Conservation (phyloP, 1,140 invertebrate genomes). For the Cydia pomonella region DNA sequence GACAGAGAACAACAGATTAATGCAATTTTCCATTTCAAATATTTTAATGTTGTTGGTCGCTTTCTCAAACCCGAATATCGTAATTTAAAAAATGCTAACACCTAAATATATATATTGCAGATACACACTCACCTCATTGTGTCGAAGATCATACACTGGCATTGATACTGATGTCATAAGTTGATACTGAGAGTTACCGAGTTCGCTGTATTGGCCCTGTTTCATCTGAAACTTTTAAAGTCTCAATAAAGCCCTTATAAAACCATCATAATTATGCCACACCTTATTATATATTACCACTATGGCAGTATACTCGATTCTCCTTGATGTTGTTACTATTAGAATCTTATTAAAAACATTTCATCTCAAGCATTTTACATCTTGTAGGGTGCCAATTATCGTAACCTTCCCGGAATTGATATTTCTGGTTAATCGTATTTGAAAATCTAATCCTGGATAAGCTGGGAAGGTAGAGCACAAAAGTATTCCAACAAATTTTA, state of each 20-base stretch:
- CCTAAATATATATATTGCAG: neutral
- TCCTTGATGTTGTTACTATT: no score
- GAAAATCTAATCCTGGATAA: no score
- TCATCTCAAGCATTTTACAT: no score
- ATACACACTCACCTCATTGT: conserved; percentile 85
- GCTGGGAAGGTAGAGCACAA: neutral
- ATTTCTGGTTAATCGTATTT: no score
- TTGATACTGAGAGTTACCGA: conserved; percentile 83
- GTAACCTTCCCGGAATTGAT: no score
- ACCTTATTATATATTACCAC: no score
- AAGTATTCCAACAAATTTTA: neutral
- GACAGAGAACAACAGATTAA: conserved; percentile 22
- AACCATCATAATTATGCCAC: neutral
- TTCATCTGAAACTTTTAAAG: conserved; percentile 75
- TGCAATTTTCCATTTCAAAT: neutral
- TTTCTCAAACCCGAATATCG: conserved; percentile 39
- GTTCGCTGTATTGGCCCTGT: conserved; percentile 83
- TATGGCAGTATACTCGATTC: no score
- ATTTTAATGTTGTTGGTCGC: conserved; percentile 37
- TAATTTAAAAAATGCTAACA: conserved; percentile 31
- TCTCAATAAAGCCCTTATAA: neutral
- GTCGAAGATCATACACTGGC: conserved; percentile 92
- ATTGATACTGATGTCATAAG: conserved; percentile 95
- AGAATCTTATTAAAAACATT: no score
- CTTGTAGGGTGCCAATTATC: no score